Base-by-base conservation (phyloP, 1,140 invertebrate genomes). In the Drosophila guanche region DNA sequence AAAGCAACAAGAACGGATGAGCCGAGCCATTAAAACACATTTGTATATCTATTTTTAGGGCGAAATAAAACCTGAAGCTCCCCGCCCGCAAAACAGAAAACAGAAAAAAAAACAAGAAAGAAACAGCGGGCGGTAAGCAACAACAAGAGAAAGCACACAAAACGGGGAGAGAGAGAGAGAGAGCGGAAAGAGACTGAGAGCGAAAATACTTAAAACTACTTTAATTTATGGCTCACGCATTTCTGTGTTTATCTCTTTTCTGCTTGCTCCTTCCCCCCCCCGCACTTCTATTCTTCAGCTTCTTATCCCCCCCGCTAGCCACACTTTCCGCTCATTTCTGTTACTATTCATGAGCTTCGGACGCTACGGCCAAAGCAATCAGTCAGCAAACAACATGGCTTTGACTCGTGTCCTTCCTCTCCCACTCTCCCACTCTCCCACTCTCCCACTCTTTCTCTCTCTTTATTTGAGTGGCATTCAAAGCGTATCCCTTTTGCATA, bases 11-110 rank as follows among this genome's bases (percentile, higher is more conserved):
- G 43, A 73, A 73, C 62, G 29, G 59, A 62, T 45, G 59, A 65
- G 52, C 8, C 37, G 53, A 52, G 54, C 81, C 81, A 86, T 86
- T 86, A 86, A 88, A 86, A 86, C 81, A 86, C 81, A 86, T 86
- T 86, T 86, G 83, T 86, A 86, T 88, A 86, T 86, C 81, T 86
- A 86, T 86, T 86, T 86, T 85, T 79, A 75, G 80, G 76, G 63
- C 74, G 68, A 83, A 81, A 76, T 66, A 51, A 56, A 37, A 69
- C 66, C 62, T 69, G 68, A 78, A 68, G 59, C 71, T 67, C 61
- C 66, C 14, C 51, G 41, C 47, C 52, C 22, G 41, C 43, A 68
- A 50, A 53, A 23, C 40, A 23, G 22, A 25, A 54, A 59, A 51
- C 53, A 74, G 52, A 70, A 62, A 46, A 52, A 58, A 47, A 66